Conservation (phyloP, 2,797 vertebrate species). For the Sus cebifrons region DNA sequence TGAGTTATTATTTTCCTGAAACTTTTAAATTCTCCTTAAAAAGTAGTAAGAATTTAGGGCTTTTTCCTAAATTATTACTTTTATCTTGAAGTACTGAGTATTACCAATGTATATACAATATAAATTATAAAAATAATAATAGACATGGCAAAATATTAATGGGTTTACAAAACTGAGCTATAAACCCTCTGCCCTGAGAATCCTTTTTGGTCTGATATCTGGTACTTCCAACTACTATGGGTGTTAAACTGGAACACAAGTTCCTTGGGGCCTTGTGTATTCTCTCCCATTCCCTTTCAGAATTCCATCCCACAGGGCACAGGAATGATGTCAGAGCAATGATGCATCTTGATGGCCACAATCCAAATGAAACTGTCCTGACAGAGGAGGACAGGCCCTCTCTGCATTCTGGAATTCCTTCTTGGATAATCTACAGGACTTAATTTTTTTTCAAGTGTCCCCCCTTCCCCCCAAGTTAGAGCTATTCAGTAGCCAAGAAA, state of each 20-base stretch:
- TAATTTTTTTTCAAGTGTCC: neutral
- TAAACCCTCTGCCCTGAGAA: slow-evolving; percentile 7
- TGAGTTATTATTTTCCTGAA: slow-evolving; percentile 49
- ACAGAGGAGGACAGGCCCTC: neutral
- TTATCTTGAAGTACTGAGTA: slow-evolving; percentile 59
- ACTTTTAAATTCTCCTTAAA: slow-evolving; percentile 38
- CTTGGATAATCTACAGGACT: neutral
- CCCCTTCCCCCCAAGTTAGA: neutral
- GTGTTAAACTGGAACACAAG: slow-evolving; percentile 32
- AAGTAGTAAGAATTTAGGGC: neutral
- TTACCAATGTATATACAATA: neutral
- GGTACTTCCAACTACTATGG: neutral
- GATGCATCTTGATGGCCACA: slow-evolving; percentile 7
- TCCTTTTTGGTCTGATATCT: slow-evolving; percentile 29
- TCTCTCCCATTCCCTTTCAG: slow-evolving; percentile 30
- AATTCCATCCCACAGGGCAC: neutral
- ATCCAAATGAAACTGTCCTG: slow-evolving; percentile 42
- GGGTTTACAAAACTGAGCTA: slow-evolving; percentile 12
- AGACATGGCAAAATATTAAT: slow-evolving; percentile 21
- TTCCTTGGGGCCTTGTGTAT: neutral
- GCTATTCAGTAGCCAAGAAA: slow-evolving; percentile 49
- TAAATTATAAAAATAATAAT: slow-evolving; percentile 45
- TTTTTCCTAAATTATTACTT: slow-evolving; percentile 56
- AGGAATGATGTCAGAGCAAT: slow-evolving; percentile 55
- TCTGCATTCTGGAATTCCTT: slow-evolving; percentile 59